A percentile compares a stretch with the other conserved stretches of the same genome.
Evolutionary conservation across 2,888 invertebrate species (phyloP).

Genomic region (Drosophila algonquin): DNA sequence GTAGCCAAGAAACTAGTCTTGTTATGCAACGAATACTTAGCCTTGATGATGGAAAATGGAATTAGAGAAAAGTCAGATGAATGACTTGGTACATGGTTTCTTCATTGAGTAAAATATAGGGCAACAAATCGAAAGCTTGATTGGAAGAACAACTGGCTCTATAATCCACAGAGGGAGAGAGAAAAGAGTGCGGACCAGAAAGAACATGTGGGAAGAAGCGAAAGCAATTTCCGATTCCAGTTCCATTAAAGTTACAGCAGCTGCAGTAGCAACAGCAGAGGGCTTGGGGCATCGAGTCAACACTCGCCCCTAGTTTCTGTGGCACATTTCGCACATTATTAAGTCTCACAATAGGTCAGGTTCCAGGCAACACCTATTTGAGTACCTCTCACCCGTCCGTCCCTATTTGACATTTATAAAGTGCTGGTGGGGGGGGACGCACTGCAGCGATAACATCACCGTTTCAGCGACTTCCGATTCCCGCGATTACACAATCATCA

Average conservation of each 20-base stretch:
- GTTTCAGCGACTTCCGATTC: constrained; percentile 61
- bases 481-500: constrained; percentile 54
- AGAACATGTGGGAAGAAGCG: not conserved
- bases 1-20: constrained; percentile 4
- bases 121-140: not conserved
- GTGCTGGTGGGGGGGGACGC: constrained; percentile 13
- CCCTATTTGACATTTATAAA: not conserved
- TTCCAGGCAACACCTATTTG: constrained; percentile 2
- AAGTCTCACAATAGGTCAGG: constrained; percentile 22
- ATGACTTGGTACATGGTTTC: not conserved
- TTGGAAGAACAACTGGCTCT: constrained; percentile 12
- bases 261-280: not conserved
- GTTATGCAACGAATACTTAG: constrained; percentile 8
- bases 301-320: constrained; percentile 5
- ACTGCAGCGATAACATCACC: constrained; percentile 32
- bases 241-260: constrained; percentile 1
- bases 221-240: constrained; percentile 2
- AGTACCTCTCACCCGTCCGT: not conserved
- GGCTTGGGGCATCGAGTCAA: constrained; percentile 13
- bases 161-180: not conserved
- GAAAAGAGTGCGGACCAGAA: not conserved
- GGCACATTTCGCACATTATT: constrained; percentile 27
- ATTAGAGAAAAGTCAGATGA: not conserved
- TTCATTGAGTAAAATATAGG: constrained; percentile 6
- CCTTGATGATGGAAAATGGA: constrained; percentile 15